Conservation (phyloP, 2,113 vertebrate species). For the Ceyx cyanopectus region DNA sequence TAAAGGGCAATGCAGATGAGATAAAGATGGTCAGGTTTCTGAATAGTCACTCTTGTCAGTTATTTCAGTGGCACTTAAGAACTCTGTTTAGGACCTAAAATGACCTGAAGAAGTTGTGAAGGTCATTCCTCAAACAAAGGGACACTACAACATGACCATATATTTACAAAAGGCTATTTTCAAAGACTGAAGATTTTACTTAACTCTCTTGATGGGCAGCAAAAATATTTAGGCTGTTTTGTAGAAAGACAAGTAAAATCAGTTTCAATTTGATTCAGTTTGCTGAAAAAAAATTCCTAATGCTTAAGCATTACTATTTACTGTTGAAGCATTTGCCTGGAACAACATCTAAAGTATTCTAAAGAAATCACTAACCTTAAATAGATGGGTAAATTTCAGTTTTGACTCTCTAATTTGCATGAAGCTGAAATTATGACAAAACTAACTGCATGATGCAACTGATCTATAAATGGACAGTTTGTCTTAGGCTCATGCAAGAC, state of each 20-base stretch:
- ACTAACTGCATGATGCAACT: not conserved
- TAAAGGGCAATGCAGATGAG: not conserved
- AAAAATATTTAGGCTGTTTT: not conserved
- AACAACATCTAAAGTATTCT: not conserved
- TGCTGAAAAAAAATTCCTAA: not conserved
- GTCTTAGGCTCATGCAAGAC: not conserved
- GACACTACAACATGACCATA: not conserved
- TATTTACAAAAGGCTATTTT: not conserved
- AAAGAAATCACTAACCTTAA: not conserved
- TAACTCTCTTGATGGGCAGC: not conserved
- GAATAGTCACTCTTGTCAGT: not conserved
- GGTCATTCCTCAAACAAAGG: not conserved
- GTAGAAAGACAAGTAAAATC: not conserved
- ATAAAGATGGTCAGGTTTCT: not conserved
- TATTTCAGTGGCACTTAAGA: not conserved
- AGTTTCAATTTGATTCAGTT: not conserved
- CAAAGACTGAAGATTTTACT: not conserved
- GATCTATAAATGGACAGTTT: not conserved
- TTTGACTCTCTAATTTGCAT: not conserved
- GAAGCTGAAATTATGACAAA: not conserved
- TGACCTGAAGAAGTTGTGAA: not conserved
- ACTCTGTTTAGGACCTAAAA: not conserved
- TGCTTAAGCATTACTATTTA: not conserved
- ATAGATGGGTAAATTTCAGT: not conserved
- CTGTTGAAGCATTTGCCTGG: not conserved